These are phyloP conservation scores for Empis stercorea DNA, from an alignment of 2,888 invertebrate species.

Conservation along the genomic window DNA sequence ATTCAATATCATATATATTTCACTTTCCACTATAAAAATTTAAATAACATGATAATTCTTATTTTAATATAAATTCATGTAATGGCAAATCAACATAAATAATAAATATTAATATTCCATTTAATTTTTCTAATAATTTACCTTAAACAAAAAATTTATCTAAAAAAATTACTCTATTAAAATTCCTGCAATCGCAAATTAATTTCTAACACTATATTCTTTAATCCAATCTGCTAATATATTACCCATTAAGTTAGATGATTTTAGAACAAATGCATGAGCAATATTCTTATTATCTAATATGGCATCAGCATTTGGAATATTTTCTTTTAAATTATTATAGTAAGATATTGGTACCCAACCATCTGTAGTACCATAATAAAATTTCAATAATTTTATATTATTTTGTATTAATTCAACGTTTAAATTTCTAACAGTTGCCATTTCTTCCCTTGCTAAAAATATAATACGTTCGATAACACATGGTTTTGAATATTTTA, in stretches of 20 bases:
- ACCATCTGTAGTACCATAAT: conserved; percentile 65
- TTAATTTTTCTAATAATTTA: too few relatives aligned
- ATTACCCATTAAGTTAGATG: conserved; percentile 44
- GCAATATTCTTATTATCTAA: conserved; percentile 46
- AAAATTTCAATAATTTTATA: conserved; percentile 55
- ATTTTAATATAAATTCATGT: too few relatives aligned
- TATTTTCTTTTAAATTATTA: conserved; percentile 45
- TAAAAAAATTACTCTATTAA: too few relatives aligned
- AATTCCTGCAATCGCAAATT: too few relatives aligned
- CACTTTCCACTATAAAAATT: too few relatives aligned
- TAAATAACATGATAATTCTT: too few relatives aligned
- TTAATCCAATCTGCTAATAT: conserved; percentile 30
- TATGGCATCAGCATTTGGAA: conserved; percentile 48
- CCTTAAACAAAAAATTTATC: too few relatives aligned
- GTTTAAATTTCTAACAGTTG: conserved; percentile 55
- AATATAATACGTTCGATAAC: conserved; percentile 52
- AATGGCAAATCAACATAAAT: too few relatives aligned
- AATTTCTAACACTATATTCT: conserved; percentile 13
- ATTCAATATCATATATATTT: too few relatives aligned
- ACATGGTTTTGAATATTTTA: conserved; percentile 45
- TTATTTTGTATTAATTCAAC: conserved; percentile 43
- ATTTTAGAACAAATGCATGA: conserved; percentile 71
- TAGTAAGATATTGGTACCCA: conserved; percentile 73
- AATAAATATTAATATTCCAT: too few relatives aligned
- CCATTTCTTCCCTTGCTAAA: conserved; percentile 70